Base-by-base conservation (phyloP, 2,888 invertebrate genomes). In the Anodontia alba region DNA sequence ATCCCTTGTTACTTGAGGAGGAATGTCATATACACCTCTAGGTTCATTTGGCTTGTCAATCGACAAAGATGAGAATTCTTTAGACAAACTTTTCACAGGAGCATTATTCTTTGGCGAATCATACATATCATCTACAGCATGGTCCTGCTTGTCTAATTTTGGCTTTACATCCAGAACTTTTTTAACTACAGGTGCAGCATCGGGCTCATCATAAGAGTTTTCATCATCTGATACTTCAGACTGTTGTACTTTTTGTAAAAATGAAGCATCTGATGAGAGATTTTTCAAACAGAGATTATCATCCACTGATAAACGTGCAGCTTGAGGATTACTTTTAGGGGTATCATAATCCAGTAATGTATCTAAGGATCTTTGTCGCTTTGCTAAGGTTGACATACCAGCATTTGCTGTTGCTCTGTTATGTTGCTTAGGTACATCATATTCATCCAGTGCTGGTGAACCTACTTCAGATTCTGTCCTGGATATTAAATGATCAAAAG, bases 1-100 rank as follows among this genome's bases (percentile, higher is more conserved):
- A 76, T 95, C 95, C 73, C 94, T 83, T 1, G 94, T 93, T 3
- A 95, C 95, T 86, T 95, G 95, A 5, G 95, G 95, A 2, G 95
- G 95, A 51, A 95, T 93, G 87, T 95, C 95, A 88, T 94, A 95
- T 12, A 94, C 90, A 72, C 90, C 85, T 31, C 75, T 73, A 10
- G 78, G 76, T 46, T 83, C 80, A 43, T 43, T 71, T 49, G 43
- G 69, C 23, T 83, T 78, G 23, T 71, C 81, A 0, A 84, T 71
- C 1, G 85, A 79, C 10, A 78, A 62, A 1, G 84, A 73, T 33
- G 84, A 84, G 36, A 86, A 82, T 38, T 83, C 87, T 68, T 83
- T 86, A 31, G 81, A 75, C 83, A 86, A 83, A 69, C 82, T 82
- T 78, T 81, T 80, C 20, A 88, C 87, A 26, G 86, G 86, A 43